A percentile compares a stretch with the other conserved stretches of the same genome.
phyloP scores from a whole-genome alignment of 2,888 invertebrate genomes.

The Ophonus ardosiacus region DNA sequence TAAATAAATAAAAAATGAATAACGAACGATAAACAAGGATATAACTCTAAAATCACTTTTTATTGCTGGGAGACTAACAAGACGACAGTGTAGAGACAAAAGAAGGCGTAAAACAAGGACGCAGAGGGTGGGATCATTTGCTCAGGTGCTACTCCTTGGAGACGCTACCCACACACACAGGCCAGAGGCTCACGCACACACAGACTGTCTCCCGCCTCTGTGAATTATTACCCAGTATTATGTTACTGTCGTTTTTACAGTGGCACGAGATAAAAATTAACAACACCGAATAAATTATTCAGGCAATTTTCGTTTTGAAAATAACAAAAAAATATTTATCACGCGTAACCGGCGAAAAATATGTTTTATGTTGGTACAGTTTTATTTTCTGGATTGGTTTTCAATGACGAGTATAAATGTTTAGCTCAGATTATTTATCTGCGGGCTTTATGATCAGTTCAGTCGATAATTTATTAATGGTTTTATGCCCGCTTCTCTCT shows the following conservation, averaged over 20 bases:
- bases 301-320: slow-evolving; percentile 61
- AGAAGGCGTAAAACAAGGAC: slow-evolving; percentile 55
- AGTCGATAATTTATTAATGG: slow-evolving; percentile 56
- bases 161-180: slow-evolving; percentile 45
- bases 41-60: slow-evolving; percentile 34
- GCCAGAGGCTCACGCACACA: slow-evolving; percentile 2
- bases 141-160: slow-evolving; percentile 47
- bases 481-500: slow-evolving; percentile 1
- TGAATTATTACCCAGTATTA: slow-evolving; percentile 60
- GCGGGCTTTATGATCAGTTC: slow-evolving; percentile 31
- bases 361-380: slow-evolving; percentile 50
- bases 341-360: slow-evolving; percentile 42
- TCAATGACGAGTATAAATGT: slow-evolving; percentile 57
- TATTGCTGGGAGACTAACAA: slow-evolving; percentile 24
- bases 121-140: slow-evolving; percentile 47
- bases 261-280: slow-evolving; percentile 61
- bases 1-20: slow-evolving; percentile 33
- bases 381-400: slow-evolving; percentile 52
- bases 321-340: slow-evolving; percentile 62
- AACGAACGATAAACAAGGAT: slow-evolving; percentile 32
- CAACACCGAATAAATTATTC: slow-evolving; percentile 61
- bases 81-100: slow-evolving; percentile 30
- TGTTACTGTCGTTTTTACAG: slow-evolving; percentile 63
- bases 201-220: not conserved
- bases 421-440: slow-evolving; percentile 53